Percentiles rank a stretch among this genome's conserved stretches.
phyloP scores from a whole-genome alignment of 2,888 invertebrate genomes.

The Nephrotoma appendiculata region DNA sequence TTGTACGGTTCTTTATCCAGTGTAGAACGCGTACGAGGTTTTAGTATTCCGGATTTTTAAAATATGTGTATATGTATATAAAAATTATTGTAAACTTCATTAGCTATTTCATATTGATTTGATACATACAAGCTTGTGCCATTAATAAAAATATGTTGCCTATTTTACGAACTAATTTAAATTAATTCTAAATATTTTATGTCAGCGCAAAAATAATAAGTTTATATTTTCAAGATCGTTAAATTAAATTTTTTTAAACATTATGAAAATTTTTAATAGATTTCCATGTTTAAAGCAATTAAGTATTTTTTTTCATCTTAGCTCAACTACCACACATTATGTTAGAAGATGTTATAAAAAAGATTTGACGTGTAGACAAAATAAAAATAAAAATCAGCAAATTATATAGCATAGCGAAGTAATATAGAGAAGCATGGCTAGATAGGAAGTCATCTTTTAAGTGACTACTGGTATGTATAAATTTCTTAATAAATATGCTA shows the following conservation, averaged over 20 bases:
- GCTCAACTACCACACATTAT: not conserved
- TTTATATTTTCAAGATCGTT: not conserved
- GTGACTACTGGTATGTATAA: not conserved
- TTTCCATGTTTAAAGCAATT: not conserved
- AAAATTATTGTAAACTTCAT: not conserved
- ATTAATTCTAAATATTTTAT: not conserved
- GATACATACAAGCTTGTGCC: not conserved
- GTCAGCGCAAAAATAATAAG: not conserved
- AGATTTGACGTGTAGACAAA: not conserved
- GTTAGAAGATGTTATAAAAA: not conserved
- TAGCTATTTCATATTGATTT: not conserved
- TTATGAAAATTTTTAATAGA: not conserved
- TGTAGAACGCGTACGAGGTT: not conserved
- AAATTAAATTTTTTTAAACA: not conserved
- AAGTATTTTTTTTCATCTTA: not conserved
- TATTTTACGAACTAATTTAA: not conserved
- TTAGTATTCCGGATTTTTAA: not conserved
- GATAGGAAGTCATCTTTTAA: not conserved
- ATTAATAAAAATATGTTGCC: not conserved
- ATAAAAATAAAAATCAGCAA: not conserved
- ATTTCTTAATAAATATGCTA: not conserved
- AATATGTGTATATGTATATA: not conserved
- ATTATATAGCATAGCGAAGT: not conserved
- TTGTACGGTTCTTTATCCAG: not conserved
- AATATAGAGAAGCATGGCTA: not conserved